Percentiles rank a stretch among this genome's conserved stretches.
Conservation (phyloP, 2,797 vertebrate genomes). For the Anguilla obscura region DNA sequence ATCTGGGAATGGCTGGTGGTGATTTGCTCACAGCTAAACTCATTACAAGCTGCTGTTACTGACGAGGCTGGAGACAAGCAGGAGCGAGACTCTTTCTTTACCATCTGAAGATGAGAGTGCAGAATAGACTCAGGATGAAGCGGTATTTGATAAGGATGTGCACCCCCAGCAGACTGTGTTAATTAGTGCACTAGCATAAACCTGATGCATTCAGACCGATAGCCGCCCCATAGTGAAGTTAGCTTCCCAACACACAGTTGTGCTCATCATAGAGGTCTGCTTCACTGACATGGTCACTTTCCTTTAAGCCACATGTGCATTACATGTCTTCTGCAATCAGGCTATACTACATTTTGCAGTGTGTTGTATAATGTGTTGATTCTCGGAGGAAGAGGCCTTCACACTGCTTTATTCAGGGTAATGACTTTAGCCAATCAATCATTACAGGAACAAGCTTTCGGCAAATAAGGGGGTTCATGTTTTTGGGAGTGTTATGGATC, state of each 20-base stretch:
- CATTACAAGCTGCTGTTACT: neutral
- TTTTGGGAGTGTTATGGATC: no score
- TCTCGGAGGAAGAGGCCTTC: no score
- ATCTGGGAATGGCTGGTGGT: constrained; percentile 6
- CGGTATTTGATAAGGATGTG: neutral
- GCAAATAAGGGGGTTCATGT: no score
- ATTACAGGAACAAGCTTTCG: no score
- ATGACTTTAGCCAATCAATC: no score
- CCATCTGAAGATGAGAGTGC: neutral
- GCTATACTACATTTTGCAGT: neutral
- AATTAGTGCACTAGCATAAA: neutral
- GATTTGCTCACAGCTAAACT: neutral
- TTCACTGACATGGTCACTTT: neutral
- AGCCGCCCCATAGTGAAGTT: neutral
- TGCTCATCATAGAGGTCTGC: neutral
- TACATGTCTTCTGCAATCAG: neutral
- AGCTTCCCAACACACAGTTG: neutral
- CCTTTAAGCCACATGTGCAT: neutral
- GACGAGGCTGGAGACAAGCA: neutral
- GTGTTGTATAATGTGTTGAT: neutral
- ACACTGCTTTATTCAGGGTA: no score
- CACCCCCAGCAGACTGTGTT: neutral
- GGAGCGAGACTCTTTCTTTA: neutral
- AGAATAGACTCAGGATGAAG: neutral
- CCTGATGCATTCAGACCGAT: neutral